Evolutionary conservation across 2,888 invertebrate genomes (phyloP).

Genomic region (Archips crataeganus): DNA sequence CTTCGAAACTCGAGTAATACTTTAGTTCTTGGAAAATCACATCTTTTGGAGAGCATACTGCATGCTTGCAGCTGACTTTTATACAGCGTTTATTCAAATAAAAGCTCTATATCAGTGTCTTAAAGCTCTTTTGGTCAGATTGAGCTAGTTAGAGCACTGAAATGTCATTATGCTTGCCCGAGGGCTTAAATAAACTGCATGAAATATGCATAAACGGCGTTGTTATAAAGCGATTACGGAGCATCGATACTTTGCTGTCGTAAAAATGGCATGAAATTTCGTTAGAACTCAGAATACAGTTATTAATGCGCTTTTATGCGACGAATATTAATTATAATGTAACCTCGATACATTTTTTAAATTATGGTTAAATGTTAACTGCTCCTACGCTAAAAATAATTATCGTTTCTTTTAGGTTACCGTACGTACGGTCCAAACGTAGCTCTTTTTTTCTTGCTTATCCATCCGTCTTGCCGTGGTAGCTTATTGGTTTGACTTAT

Average conservation of each 20-base stretch:
- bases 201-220: slow-evolving; percentile 55
- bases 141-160: slow-evolving; percentile 13
- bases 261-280: slow-evolving; percentile 53
- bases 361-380: not conserved
- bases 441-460: no score
- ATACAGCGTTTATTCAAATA: not conserved
- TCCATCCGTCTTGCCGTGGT: no score
- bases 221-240: slow-evolving; percentile 63
- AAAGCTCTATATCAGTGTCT: not conserved
- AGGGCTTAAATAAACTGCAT: slow-evolving; percentile 53
- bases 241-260: slow-evolving; percentile 50
- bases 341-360: not conserved
- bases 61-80: slow-evolving; percentile 8
- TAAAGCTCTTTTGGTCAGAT: slow-evolving; percentile 16
- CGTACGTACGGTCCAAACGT: no score
- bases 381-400: no score
- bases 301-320: slow-evolving; percentile 24
- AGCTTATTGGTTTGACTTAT: no score
- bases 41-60: slow-evolving; percentile 25
- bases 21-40: slow-evolving; percentile 23
- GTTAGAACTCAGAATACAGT: slow-evolving; percentile 25
- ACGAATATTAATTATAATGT: slow-evolving; percentile 46
- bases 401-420: no score
- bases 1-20: not conserved
- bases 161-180: slow-evolving; percentile 23